Evolutionary conservation across 2,113 vertebrate species (phyloP).

Genomic region (Podarcis muralis): DNA sequence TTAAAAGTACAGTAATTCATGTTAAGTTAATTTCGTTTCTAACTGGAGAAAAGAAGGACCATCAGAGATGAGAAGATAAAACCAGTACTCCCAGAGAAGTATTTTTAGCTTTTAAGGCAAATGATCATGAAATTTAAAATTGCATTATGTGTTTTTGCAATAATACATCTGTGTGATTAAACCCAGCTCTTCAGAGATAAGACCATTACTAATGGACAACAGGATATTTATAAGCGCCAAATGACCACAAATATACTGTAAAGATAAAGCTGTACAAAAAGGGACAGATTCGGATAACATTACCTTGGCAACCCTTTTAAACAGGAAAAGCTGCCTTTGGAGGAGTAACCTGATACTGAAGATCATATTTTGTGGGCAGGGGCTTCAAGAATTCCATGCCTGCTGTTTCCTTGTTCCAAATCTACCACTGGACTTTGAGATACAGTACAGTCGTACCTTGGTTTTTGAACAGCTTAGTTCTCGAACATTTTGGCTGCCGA

Average conservation of each 20-base stretch:
- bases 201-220: constrained; percentile 28
- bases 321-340: not conserved
- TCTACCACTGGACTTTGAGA: too few relatives aligned
- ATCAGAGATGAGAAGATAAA: not conserved
- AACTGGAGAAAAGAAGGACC: not conserved
- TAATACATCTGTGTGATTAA: constrained; percentile 27
- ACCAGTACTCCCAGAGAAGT: not conserved
- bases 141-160: constrained; percentile 2
- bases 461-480: too few relatives aligned
- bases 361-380: too few relatives aligned
- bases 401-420: too few relatives aligned
- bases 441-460: too few relatives aligned
- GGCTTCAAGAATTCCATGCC: too few relatives aligned
- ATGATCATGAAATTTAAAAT: not conserved
- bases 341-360: too few relatives aligned
- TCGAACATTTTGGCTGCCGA: too few relatives aligned
- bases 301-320: fast-evolving
- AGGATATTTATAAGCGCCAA: not conserved
- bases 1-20: not conserved
- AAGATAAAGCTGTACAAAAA: not conserved
- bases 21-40: not conserved
- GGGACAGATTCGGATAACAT: not conserved
- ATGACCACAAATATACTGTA: not conserved
- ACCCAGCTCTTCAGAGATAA: constrained; percentile 4
- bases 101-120: not conserved